A percentile compares a stretch with the other conserved stretches of the same genome.
Evolutionary conservation across 1,140 invertebrate species (phyloP).

Genomic region (Eupristina koningsbergeri): DNA sequence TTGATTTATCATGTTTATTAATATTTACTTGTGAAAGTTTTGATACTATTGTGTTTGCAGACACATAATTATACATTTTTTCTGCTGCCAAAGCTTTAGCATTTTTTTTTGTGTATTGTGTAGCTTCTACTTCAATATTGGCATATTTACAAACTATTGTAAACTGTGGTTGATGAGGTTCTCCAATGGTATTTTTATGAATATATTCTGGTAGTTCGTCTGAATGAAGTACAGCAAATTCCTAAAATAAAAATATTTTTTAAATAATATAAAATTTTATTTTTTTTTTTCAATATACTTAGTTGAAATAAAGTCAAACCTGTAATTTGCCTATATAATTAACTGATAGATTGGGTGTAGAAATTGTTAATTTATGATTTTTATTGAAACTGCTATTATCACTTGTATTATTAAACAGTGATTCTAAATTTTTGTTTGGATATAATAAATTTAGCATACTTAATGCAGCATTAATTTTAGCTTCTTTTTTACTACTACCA

Average conservation of each 20-base stretch:
- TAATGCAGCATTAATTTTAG: not conserved
- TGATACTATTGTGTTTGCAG: not conserved
- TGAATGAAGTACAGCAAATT: not conserved
- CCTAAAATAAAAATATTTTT: not conserved
- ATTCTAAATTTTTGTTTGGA: not conserved
- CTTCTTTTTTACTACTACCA: not conserved
- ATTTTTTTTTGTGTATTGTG: not conserved
- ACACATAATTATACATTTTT: not conserved
- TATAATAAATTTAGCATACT: slow-evolving; percentile 1
- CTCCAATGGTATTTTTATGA: not conserved
- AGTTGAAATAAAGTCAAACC: not conserved
- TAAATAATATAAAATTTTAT: not conserved
- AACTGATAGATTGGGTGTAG: not conserved
- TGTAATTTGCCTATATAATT: slow-evolving; percentile 7
- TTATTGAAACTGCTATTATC: not conserved
- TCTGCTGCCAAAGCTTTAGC: not conserved
- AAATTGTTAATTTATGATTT: not conserved
- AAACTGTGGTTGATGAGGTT: not conserved
- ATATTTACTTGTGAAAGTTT: not conserved
- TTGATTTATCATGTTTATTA: not conserved
- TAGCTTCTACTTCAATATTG: not conserved
- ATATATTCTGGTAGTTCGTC: not conserved
- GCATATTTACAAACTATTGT: not conserved
- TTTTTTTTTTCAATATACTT: not conserved
- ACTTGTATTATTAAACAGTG: not conserved